Conservation (phyloP, 2,797 vertebrate species). For the Zalophus californianus region DNA sequence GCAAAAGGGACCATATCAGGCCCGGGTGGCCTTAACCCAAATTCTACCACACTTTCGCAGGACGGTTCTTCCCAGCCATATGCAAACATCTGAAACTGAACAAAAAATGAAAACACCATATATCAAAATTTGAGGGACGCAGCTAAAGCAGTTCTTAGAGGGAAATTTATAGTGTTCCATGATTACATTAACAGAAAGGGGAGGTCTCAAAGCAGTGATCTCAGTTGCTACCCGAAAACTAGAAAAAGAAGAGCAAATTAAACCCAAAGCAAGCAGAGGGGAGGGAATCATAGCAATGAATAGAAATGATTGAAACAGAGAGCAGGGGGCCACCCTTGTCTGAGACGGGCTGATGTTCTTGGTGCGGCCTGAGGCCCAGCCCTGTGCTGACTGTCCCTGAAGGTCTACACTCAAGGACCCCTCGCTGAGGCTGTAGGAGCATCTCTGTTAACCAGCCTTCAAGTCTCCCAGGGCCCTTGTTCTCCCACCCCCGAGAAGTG, state of each 20-base stretch:
- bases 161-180: background rate
- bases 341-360: background rate
- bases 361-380: background rate
- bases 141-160: background rate
- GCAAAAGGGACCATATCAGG: background rate
- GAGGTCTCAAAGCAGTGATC: background rate
- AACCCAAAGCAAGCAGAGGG: background rate
- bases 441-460: background rate
- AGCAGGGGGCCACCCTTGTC: too few relatives aligned
- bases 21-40: background rate
- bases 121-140: background rate
- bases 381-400: background rate
- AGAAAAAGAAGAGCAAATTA: background rate
- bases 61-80: too few relatives aligned
- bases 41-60: background rate
- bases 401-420: background rate
- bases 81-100: background rate
- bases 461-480: background rate
- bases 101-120: background rate
- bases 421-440: background rate
- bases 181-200: background rate
- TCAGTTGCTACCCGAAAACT: background rate
- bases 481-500: background rate
- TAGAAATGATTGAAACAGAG: background rate
- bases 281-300: background rate